These are phyloP conservation scores for Tromatobia lineatoria DNA, from an alignment of 2,888 invertebrate species.

Conservation along the genomic window DNA sequence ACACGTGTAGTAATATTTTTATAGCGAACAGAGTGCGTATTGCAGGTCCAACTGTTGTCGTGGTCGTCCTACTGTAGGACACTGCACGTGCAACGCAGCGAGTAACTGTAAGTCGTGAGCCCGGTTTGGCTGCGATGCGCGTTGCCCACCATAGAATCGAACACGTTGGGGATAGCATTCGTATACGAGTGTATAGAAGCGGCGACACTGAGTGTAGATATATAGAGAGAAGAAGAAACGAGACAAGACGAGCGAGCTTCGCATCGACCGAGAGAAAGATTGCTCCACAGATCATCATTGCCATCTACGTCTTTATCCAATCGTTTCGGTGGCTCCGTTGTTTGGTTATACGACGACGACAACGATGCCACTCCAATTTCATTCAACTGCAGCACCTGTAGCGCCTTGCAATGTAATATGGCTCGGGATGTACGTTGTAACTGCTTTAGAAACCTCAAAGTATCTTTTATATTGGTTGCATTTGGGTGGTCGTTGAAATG, in stretches of 20 bases:
- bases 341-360: slow-evolving; percentile 45
- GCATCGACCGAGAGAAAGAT: slow-evolving; percentile 42
- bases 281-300: slow-evolving; percentile 57
- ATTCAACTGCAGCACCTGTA: slow-evolving; percentile 52
- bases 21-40: neutral
- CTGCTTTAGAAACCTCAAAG: slow-evolving; percentile 2
- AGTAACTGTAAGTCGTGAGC: slow-evolving; percentile 13
- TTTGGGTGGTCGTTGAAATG: too few relatives aligned
- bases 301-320: slow-evolving; percentile 63
- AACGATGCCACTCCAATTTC: slow-evolving; percentile 44
- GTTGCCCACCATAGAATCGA: slow-evolving; percentile 24
- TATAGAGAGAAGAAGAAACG: too few relatives aligned
- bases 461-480: neutral
- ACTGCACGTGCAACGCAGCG: slow-evolving; percentile 7
- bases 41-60: neutral
- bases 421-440: neutral
- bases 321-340: slow-evolving; percentile 51
- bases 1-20: neutral
- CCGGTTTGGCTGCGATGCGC: slow-evolving; percentile 13
- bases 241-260: neutral
- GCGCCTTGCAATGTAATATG: neutral
- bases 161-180: slow-evolving; percentile 23
- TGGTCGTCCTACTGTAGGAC: slow-evolving; percentile 23
- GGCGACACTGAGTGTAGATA: too few relatives aligned
- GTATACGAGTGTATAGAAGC: neutral